These are phyloP conservation scores for Hirundichthys speculiger DNA, from an alignment of 2,113 vertebrate genomes.

Conservation along the genomic window DNA sequence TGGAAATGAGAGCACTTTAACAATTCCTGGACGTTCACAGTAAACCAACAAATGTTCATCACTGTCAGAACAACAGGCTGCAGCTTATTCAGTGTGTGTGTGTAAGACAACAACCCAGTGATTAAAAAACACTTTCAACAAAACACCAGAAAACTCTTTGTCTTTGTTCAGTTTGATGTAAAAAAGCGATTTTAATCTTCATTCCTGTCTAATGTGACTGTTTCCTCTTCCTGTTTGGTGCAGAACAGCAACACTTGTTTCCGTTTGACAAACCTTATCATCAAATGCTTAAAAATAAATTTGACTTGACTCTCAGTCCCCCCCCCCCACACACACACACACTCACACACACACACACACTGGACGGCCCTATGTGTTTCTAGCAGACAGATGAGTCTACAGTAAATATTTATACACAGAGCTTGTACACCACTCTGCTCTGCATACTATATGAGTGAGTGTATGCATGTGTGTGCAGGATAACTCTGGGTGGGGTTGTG, in stretches of 20 bases:
- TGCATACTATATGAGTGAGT: not conserved
- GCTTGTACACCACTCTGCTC: slow-evolving; percentile 10
- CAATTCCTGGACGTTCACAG: slow-evolving; percentile 17
- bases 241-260: too few species aligned
- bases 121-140: not conserved
- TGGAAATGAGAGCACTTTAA: slow-evolving; percentile 28
- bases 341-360: not conserved
- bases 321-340: not conserved
- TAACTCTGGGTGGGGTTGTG: slow-evolving; percentile 2
- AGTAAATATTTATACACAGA: slow-evolving; percentile 32
- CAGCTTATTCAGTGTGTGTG: not conserved
- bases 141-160: not conserved
- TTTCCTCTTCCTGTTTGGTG: not conserved
- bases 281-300: not conserved
- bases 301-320: not conserved
- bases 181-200: not conserved
- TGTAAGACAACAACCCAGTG: not conserved
- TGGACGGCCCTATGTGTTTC: too few species aligned
- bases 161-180: not conserved
- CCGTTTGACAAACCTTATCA: not conserved
- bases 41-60: not conserved
- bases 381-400: too few species aligned
- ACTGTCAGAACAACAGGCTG: not conserved
- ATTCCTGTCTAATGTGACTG: not conserved
- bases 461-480: not conserved